Evolutionary conservation across 2,797 vertebrate genomes (phyloP).

Genomic region (Tenualosa ilisha): DNA sequence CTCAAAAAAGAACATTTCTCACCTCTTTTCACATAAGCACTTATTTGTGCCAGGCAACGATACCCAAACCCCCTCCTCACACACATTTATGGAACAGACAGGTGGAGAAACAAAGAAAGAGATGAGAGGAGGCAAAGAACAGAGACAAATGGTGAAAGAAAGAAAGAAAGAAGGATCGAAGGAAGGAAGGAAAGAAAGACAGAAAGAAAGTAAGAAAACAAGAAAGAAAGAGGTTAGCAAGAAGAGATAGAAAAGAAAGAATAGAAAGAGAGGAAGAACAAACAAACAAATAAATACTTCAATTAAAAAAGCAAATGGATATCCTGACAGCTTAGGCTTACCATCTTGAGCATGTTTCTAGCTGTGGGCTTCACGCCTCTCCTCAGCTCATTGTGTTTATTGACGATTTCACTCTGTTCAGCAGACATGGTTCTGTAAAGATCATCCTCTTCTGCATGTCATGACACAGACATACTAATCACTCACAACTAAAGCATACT

Average conservation of each 20-base stretch:
- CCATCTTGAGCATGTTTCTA: constrained; percentile 12
- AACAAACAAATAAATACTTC: not conserved
- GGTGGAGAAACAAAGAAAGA: not conserved
- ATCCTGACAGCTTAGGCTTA: not conserved
- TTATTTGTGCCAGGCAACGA: not conserved
- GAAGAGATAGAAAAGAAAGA: too few species aligned
- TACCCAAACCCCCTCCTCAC: not conserved
- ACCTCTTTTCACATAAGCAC: not conserved
- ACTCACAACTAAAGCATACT: not conserved
- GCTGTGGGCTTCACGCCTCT: not conserved
- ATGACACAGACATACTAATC: not conserved
- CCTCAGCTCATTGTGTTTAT: not conserved
- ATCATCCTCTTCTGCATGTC: not conserved
- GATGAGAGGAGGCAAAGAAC: not conserved
- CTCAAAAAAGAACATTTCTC: not conserved
- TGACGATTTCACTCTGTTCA: not conserved
- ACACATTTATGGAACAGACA: not conserved
- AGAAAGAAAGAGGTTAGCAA: too few species aligned
- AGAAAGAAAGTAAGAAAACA: too few species aligned
- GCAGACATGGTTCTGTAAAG: not conserved
- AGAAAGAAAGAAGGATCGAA: not conserved
- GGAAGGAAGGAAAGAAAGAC: not conserved
- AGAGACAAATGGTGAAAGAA: not conserved
- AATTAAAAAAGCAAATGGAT: too few species aligned
- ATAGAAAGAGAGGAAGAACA: not conserved